Conservation (phyloP, 2,888 invertebrate genomes). For the Nomada fabriciana region DNA sequence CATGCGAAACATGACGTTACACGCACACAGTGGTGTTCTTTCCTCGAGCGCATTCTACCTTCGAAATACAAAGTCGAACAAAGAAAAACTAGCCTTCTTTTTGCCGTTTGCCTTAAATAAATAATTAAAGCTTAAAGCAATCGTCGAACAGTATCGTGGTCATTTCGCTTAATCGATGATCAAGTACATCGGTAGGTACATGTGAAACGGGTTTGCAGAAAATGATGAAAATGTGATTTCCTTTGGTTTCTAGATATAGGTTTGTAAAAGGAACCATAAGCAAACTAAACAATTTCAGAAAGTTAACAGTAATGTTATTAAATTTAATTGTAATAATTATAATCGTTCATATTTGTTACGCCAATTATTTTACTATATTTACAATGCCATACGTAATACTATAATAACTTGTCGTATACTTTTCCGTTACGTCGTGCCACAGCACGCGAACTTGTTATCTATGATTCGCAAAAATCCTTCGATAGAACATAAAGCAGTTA, state of each 20-base stretch:
- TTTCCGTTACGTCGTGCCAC: slow-evolving; percentile 70
- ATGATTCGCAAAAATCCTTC: slow-evolving; percentile 19
- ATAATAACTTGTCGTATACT: slow-evolving; percentile 81
- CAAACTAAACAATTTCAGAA: slow-evolving; percentile 3
- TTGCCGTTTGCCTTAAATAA: neutral
- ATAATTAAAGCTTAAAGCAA: slow-evolving; percentile 34
- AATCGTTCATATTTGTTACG: slow-evolving; percentile 65
- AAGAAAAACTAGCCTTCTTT: slow-evolving; percentile 51
- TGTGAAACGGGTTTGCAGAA: neutral
- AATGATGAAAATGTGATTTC: slow-evolving; percentile 1
- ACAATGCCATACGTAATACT: slow-evolving; percentile 79
- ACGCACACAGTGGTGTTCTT: slow-evolving; percentile 1
- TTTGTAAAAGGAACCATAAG: slow-evolving; percentile 18
- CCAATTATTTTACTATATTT: slow-evolving; percentile 77
- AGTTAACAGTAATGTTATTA: slow-evolving; percentile 12
- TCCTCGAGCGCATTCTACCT: slow-evolving; percentile 13
- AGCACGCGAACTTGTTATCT: slow-evolving; percentile 47
- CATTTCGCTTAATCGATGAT: slow-evolving; percentile 6
- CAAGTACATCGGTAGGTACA: neutral
- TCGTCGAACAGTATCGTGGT: slow-evolving; percentile 36
- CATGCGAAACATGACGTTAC: slow-evolving; percentile 18
- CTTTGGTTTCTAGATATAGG: slow-evolving; percentile 3
- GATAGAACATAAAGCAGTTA: neutral
- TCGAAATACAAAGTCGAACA: slow-evolving; percentile 29
- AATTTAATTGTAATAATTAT: slow-evolving; percentile 30